phyloP scores from a whole-genome alignment of 1,140 invertebrate genomes.

The Meloidogyne exigua region DNA sequence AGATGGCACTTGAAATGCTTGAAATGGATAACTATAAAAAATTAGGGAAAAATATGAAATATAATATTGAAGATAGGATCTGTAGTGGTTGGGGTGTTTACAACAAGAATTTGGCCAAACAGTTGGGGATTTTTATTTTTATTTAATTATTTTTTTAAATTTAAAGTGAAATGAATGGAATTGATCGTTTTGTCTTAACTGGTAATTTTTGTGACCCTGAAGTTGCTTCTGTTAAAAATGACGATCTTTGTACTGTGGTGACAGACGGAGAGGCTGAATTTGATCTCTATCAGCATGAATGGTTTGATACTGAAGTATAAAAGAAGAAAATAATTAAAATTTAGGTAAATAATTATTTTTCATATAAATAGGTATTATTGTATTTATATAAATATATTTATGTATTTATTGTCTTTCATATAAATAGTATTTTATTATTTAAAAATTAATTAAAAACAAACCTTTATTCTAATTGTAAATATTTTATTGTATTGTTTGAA shows the following conservation, averaged over 20 bases:
- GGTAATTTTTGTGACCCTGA: not conserved
- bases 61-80: not conserved
- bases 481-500: too few species aligned
- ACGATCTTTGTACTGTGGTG: not conserved
- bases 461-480: too few species aligned
- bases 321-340: too few species aligned
- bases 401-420: not conserved
- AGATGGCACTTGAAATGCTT: not conserved
- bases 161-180: not conserved
- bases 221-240: not conserved
- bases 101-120: not conserved
- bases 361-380: too few species aligned
- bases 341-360: not conserved
- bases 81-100: not conserved
- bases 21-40: not conserved
- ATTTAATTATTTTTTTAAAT: too few species aligned
- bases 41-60: not conserved
- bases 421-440: too few species aligned
- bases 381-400: not conserved
- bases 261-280: not conserved
- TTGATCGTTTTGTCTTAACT: not conserved
- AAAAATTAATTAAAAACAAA: too few species aligned
- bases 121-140: not conserved
- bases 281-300: not conserved
- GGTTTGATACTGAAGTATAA: not conserved